Percentiles rank a stretch among this genome's conserved stretches.
Conservation (phyloP, 2,888 invertebrate species). For the Nemotelus pantherinus region DNA sequence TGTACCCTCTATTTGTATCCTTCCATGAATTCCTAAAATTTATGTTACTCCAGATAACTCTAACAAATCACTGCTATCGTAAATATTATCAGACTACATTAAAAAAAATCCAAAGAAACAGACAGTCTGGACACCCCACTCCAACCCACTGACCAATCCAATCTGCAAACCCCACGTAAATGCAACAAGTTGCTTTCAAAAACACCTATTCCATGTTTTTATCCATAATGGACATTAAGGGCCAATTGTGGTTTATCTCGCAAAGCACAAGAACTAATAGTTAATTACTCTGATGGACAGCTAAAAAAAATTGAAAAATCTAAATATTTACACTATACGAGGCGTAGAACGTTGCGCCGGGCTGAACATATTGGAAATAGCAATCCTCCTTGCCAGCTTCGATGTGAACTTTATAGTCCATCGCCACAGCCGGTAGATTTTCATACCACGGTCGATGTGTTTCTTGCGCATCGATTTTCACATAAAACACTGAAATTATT, state of each 20-base stretch:
- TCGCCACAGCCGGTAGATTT: constrained; percentile 88
- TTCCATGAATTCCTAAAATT: no score
- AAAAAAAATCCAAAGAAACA: neutral
- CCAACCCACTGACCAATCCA: neutral
- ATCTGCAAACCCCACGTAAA: neutral
- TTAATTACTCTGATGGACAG: no score
- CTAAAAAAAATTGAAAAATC: neutral
- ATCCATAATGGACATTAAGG: neutral
- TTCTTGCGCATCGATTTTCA: constrained; percentile 58
- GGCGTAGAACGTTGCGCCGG: constrained; percentile 91
- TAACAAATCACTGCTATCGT: no score
- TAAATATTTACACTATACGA: constrained; percentile 82
- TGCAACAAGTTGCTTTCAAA: constrained; percentile 2
- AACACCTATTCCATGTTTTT: neutral
- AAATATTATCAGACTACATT: neutral
- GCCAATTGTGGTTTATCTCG: no score
- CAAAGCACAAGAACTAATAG: no score
- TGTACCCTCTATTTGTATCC: no score
- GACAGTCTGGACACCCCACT: neutral
- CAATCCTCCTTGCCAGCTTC: constrained; percentile 96
- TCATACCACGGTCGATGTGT: constrained; percentile 83
- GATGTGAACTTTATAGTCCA: constrained; percentile 95
- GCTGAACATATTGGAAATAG: constrained; percentile 92
- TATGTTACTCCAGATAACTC: no score
- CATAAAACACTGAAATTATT: constrained; percentile 54